These are phyloP conservation scores for Apomyelois bistriatella DNA, from an alignment of 2,888 invertebrate genomes.

Conservation along the genomic window DNA sequence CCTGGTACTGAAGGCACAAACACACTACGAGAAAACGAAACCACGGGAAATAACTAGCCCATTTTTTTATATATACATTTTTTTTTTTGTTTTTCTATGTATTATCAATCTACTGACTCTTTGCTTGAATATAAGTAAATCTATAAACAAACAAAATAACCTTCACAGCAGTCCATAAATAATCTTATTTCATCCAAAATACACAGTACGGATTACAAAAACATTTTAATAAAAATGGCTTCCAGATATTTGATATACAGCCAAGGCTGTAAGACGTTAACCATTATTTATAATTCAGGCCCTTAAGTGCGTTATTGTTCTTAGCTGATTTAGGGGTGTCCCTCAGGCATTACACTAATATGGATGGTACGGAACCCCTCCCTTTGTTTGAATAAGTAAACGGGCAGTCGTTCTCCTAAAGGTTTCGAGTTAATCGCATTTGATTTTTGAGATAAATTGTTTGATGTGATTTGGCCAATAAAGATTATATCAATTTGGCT, in stretches of 20 bases:
- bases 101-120: too few relatives aligned
- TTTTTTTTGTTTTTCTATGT: too few relatives aligned
- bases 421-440: conserved; percentile 16
- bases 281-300: conserved; percentile 40
- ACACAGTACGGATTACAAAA: too few relatives aligned
- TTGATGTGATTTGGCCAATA: background rate
- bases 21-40: too few relatives aligned
- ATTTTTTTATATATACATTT: too few relatives aligned
- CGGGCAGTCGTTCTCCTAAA: conserved; percentile 11
- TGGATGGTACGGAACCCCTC: conserved; percentile 21
- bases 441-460: conserved; percentile 7
- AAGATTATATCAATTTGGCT: too few relatives aligned
- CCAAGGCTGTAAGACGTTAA: conserved; percentile 26
- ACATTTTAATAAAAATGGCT: background rate
- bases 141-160: too few relatives aligned
- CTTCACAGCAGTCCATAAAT: too few relatives aligned
- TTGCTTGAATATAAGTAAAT: too few relatives aligned
- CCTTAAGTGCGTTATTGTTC: conserved; percentile 47
- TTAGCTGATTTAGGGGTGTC: conserved; percentile 33
- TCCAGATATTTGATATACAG: background rate
- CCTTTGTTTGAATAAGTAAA: conserved; percentile 23
- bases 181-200: too few relatives aligned
- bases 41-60: too few relatives aligned
- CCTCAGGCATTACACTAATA: conserved; percentile 30
- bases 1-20: too few relatives aligned